Evolutionary conservation across 1,140 invertebrate genomes (phyloP).

Genomic region (Chironomus tepperi): DNA sequence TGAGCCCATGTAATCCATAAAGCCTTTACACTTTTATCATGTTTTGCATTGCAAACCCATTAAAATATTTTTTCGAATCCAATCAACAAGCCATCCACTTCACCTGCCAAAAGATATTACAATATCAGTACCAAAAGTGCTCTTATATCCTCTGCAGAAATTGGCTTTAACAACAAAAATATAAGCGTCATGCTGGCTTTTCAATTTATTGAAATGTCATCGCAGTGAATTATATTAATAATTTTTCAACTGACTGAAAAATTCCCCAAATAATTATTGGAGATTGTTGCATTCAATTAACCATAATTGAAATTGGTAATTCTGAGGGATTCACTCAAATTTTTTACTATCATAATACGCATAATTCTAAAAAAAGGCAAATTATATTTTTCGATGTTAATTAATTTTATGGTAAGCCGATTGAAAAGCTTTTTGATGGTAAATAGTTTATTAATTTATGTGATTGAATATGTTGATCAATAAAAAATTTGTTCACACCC

Average conservation of each 20-base stretch:
- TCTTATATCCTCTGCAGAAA: no score
- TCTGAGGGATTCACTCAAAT: no score
- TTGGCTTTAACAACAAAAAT: neutral
- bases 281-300: constrained; percentile 14
- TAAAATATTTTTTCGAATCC: no score
- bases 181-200: neutral
- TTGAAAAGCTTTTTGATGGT: neutral
- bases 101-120: no score
- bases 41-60: no score
- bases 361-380: neutral
- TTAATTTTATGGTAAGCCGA: neutral
- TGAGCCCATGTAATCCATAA: no score
- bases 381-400: neutral
- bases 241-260: neutral
- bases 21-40: no score
- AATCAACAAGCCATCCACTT: no score
- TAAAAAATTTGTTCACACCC: no score
- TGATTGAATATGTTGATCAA: no score
- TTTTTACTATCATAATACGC: no score
- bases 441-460: neutral
- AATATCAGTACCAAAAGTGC: no score
- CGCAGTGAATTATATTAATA: neutral
- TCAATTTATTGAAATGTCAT: neutral
- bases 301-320: neutral
- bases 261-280: neutral